A percentile compares a stretch with the other conserved stretches of the same genome.
Evolutionary conservation across 2,797 vertebrate genomes (phyloP).

Genomic region (Emys orbicularis): DNA sequence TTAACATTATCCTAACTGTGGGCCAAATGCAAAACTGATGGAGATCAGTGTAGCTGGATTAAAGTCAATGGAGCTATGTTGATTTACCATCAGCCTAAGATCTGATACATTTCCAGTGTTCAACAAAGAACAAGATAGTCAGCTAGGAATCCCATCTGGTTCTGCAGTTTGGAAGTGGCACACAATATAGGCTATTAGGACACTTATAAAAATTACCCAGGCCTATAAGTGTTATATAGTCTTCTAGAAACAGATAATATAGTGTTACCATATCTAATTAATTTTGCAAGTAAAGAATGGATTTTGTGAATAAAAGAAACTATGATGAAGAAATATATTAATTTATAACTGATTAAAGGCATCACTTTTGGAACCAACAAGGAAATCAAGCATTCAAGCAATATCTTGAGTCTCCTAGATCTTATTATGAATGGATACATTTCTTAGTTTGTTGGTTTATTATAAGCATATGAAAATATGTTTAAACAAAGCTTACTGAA

Average conservation of each 20-base stretch:
- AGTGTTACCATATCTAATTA: background rate
- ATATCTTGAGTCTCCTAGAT: background rate
- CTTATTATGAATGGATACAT: background rate
- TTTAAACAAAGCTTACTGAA: background rate
- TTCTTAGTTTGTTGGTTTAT: background rate
- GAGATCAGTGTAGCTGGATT: background rate
- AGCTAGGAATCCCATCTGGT: background rate
- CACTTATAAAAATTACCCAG: background rate
- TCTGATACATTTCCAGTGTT: background rate
- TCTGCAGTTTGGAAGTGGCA: background rate
- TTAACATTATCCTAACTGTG: background rate
- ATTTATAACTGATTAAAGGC: background rate
- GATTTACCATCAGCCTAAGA: background rate
- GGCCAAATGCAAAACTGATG: background rate
- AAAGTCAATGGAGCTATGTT: background rate
- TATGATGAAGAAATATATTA: background rate
- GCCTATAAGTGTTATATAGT: background rate
- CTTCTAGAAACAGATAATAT: background rate
- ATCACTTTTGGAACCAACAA: background rate
- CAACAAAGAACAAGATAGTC: background rate
- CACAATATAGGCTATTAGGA: too few species aligned
- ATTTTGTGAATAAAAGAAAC: background rate
- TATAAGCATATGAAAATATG: background rate
- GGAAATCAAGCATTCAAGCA: background rate
- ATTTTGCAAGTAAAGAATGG: background rate